Base-by-base conservation (phyloP, 1,140 invertebrate species). In the Drosophila erecta region DNA sequence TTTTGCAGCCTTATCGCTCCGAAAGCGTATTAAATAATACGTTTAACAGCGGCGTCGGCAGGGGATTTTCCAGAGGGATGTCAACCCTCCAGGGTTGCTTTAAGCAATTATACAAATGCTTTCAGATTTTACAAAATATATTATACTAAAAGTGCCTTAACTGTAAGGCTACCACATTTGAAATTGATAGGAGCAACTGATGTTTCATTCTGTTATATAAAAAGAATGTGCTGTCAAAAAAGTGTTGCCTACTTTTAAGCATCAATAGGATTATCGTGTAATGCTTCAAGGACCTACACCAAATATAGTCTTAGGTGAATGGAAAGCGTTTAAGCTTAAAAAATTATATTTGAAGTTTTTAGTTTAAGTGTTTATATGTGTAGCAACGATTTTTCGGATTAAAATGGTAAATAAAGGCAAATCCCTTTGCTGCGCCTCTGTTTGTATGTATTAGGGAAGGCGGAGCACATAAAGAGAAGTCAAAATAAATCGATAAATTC, bases 401-500 rank as follows among this genome's bases (percentile, higher is more conserved):
- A 27, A 27, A 27, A 27, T 47, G 14, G 1, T 49, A 33, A 11
- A 10, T 17, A 49, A 11, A 3, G 20, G 17, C 10, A 14, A 10
- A 20, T 11, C 35, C 53, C 35, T 38, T 20, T 6, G 30, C 5
- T 41, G 38, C 59, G 59, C 54, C 59, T 20, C 38, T 62, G 59
- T 14, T 24, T 55, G 60, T 64, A 77, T 74, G 70, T 83, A 62
- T 70, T 77, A 67, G 64, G 58, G 59, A 61, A 60, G 66, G 65
- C 55, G 40, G 60, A 76, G 64, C 73, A 76, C 65, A 78, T 72
- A 78, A 78, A 78, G 67, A 64, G 73, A 90, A 89, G 85, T 84
- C 85, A 90, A 89, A 89, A 89, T 84, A 90, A 89, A 89, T 90
- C 84, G 85, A 89, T 89, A 89, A 72, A 78, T 90, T 66, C 57